Percentiles rank a stretch among this genome's conserved stretches.
phyloP scores from a whole-genome alignment of 2,113 vertebrate species.

The Albula glossodonta region DNA sequence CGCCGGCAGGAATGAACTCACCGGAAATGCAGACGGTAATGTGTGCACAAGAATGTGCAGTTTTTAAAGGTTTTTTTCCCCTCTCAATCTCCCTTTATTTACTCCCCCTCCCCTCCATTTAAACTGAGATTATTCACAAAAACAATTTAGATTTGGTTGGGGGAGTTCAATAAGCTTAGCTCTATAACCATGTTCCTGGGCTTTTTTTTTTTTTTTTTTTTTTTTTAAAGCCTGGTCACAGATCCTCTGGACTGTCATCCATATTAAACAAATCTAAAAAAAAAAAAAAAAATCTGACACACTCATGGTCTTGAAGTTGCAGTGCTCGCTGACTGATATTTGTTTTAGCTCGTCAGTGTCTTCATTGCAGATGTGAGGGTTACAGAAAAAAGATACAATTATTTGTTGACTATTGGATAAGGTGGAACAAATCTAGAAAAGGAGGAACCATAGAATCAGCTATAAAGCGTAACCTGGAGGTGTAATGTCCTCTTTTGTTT shows the following conservation, averaged over 20 bases:
- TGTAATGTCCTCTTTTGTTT: neutral
- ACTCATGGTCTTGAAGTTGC: too few species aligned
- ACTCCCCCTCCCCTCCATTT: constrained; percentile 27
- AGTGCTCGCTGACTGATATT: neutral
- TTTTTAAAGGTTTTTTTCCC: constrained; percentile 66
- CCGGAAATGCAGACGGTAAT: constrained; percentile 45
- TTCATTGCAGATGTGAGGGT: neutral
- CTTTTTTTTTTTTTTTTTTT: neutral
- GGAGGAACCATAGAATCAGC: neutral
- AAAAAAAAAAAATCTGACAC: neutral
- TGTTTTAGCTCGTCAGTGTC: neutral
- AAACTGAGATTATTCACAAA: constrained; percentile 30
- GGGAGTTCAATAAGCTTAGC: neutral
- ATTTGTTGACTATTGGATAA: neutral
- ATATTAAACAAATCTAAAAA: neutral
- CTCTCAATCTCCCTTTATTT: constrained; percentile 4
- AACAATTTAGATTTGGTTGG: neutral
- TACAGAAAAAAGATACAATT: neutral
- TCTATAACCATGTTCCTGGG: neutral
- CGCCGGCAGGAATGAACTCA: constrained; percentile 56
- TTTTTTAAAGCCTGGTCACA: neutral
- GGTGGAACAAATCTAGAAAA: neutral
- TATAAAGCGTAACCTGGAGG: neutral
- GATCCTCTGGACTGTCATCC: neutral
- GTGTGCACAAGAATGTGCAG: constrained; percentile 64